Base-by-base conservation (phyloP, 2,797 vertebrate genomes). In the Lutjanus argentimaculatus region DNA sequence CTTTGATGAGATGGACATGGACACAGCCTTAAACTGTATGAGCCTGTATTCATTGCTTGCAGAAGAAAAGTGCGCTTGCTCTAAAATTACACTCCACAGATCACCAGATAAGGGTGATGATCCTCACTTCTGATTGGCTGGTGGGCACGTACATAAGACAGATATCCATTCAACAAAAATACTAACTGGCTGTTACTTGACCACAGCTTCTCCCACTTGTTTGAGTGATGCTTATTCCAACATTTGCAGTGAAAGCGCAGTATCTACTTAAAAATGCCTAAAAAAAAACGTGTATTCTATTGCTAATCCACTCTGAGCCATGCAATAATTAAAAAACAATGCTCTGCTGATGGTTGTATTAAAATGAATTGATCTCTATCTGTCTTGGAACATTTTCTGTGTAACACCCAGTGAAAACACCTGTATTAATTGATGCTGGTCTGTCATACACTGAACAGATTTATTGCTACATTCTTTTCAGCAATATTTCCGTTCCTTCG, bases 401-500 rank as follows among this genome's bases (percentile, higher is more conserved):
- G 45, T 9, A 58, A 53, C 48, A 56, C 59, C 21, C 25, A 42
- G n/a, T 49, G 21, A 61, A 36, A 46, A 46, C 48, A 68, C 58
- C 53, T 57, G 48, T 57, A 53, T 73, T 63, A 45, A 63, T 58
- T 67, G 17, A 49, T 53, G 65, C 48, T 42, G 8, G 48, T 69
- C 58, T 43, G 48, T 76, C 19, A 55, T 8, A 36, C 55, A 59
- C 16, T 48, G 21, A 61, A 63, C 43, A 77, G 15, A 75, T 63
- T 78, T 36, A 75, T 62, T 59, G 58, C 69, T 40, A 30, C 19
- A 4, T 81, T 69, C 40, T 56, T 69, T 59, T 66, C 21, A 76
- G 67, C 73, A 69, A 45, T 77, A 67, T 83, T 84, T 87, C 66
- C 63, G 77, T 82, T 72, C 61, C 78, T 86, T 67, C 22, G 0